Evolutionary conservation across 2,797 vertebrate species (phyloP), one percentile per base, ranked within the genome.

Genomic region (Sebastolobus altivelis): DNA sequence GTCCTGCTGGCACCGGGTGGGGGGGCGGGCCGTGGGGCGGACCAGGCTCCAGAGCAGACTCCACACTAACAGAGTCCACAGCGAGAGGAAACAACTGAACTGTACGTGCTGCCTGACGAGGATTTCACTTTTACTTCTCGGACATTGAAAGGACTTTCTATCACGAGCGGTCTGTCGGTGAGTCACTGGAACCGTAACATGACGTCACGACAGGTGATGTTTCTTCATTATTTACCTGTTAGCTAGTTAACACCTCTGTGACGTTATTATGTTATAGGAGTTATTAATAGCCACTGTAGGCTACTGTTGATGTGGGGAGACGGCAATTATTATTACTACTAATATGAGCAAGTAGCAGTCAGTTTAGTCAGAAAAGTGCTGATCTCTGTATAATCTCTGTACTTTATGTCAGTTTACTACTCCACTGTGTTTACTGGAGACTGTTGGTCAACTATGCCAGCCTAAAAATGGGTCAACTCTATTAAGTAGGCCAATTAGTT

Each of bases 41-140:
- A 43, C 13, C 40, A 43, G 43, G 43, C 43, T 46, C 43, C 16
- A 14, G 43, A 46, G 14, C 43, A 46, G 43, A 46, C 43, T 46
- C 16, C 16, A 46, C 13, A 43, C 40, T 59, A 9, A 9, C 58
- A 11, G 25, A 3, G 4, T 1, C 27, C 11, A 16, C 25, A 20
- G 14, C 16, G 1, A 1, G 2, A 1, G 4, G 8, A 20, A 5
- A 4, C 9, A 16, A 14, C 20, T 2, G 0, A 43, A 4, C 18
- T 18, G 25, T 5, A 3, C 11, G 25, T 13, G 9, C 6, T 2
- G 3, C 18, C 2, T 11, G 0, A 13, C 4, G 0, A 6, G 2
- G 0, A 0, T 14, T 31, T 65, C 40, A 5, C 11, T 43, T 61
- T 61, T 38, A 0, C 1, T 46, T 59, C 12, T 76, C 31, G 20